Percentiles rank a stretch among this genome's conserved stretches.
Conservation (phyloP, 2,797 vertebrate species). For the Poeciliopsis infans region DNA sequence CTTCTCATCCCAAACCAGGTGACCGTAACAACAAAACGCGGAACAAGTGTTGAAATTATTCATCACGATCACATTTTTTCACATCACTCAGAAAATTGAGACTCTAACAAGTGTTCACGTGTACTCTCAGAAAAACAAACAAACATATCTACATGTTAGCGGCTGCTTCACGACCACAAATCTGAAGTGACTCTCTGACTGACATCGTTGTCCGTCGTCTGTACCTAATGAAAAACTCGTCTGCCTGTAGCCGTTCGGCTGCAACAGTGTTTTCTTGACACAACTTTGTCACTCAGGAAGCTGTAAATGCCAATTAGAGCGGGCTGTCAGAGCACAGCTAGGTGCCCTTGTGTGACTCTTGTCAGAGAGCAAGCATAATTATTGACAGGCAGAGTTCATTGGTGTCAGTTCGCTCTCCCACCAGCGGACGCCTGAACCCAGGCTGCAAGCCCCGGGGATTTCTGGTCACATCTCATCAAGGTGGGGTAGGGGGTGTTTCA, state of each 20-base stretch:
- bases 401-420: constrained; percentile 57
- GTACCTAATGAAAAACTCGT: constrained; percentile 41
- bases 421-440: constrained; percentile 35
- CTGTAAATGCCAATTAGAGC: constrained; percentile 75
- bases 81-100: not conserved
- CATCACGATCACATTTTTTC: not conserved
- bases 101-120: not conserved
- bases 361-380: constrained; percentile 71
- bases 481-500: constrained; percentile 19
- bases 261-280: constrained; percentile 52
- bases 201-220: constrained; percentile 31
- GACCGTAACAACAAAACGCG: not conserved
- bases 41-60: not conserved
- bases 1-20: not conserved
- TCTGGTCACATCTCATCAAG: constrained; percentile 63
- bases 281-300: constrained; percentile 65
- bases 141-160: not conserved
- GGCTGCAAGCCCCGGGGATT: constrained; percentile 56
- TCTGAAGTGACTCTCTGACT: constrained; percentile 31
- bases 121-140: not conserved
- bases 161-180: constrained; percentile 34
- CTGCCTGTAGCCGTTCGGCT: constrained; percentile 22
- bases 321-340: constrained; percentile 51
- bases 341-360: constrained; percentile 67
- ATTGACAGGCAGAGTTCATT: constrained; percentile 77